Evolutionary conservation across 2,888 invertebrate species (phyloP), one percentile per base, ranked within the genome.

Genomic region (Aphidoletes aphidimyza): DNA sequence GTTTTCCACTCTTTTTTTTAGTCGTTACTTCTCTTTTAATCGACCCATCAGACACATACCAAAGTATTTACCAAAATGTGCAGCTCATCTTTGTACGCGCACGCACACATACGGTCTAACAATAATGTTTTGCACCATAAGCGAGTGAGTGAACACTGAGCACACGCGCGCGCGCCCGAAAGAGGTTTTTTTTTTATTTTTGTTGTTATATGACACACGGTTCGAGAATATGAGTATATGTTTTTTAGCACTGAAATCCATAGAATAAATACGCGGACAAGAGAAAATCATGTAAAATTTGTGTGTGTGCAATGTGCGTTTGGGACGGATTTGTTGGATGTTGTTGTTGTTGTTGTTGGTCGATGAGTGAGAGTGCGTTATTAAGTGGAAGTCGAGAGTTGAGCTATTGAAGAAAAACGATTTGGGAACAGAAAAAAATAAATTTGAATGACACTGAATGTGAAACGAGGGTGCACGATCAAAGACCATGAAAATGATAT

Each of bases 401-500:
- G 26, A 69, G 69, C 30, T 30, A 69, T 30, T 69, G 69, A 69
- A 69, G n/a, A n/a, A 69, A 69, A 69, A 69, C 69, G 69, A 69
- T 69, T 69, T 69, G 69, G 30, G n/a, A n/a, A n/a, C n/a, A n/a
- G n/a, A n/a, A n/a, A n/a, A n/a, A n/a, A n/a, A n/a, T n/a, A 69
- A 69, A 69, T 30, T 69, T 69, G 30, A 69, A 69, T 69, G 69
- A 69, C 69, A 30, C 69, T 69, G 30, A 69, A 69, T 54, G n/a
- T 69, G 34, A 69, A 69, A n/a, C n/a, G 69, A 69, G 69, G 69
- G 69, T 69, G 69, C 69, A 17, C 34, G 69, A 69, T 69, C 69
- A 69, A 69, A 69, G 69, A 69, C 69, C 69, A 69, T 69, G 69
- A 69, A 69, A 69, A 69, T 69, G 69, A 69, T 69, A 69, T 69